A percentile compares a stretch with the other conserved stretches of the same genome.
These are phyloP conservation scores for Punctoribates punctum DNA, from an alignment of 2,888 invertebrate genomes.

Conservation along the genomic window DNA sequence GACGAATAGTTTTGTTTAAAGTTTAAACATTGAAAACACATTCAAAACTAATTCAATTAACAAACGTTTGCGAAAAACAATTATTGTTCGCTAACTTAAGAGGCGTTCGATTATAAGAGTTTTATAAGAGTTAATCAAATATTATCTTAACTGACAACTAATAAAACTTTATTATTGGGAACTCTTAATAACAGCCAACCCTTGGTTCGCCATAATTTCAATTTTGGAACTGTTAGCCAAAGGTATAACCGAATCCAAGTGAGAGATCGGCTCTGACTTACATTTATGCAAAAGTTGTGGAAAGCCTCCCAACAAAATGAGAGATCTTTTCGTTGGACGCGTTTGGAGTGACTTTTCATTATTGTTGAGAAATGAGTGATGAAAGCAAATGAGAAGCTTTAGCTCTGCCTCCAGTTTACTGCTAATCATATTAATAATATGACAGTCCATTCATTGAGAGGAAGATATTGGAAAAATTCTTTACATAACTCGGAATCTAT, in stretches of 20 bases:
- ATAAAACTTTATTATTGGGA: not conserved
- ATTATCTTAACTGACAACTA: not conserved
- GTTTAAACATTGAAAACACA: not conserved
- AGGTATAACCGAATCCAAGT: not conserved
- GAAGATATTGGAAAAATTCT: slow-evolving; percentile 27
- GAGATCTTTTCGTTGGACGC: not conserved
- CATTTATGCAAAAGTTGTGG: not conserved
- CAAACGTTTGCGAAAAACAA: not conserved
- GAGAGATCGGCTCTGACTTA: not conserved
- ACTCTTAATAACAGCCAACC: not conserved
- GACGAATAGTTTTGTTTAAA: not conserved
- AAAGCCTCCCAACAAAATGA: not conserved
- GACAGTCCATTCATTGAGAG: slow-evolving; percentile 1
- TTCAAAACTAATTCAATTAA: not conserved
- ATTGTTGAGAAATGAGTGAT: slow-evolving; percentile 14
- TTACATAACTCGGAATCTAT: not conserved
- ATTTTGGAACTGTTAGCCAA: not conserved
- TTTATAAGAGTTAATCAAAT: not conserved
- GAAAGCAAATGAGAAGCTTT: slow-evolving; percentile 17
- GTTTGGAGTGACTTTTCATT: slow-evolving; percentile 22
- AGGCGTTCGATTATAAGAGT: too few species aligned
- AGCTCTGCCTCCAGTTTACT: not conserved
- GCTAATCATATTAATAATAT: slow-evolving; percentile 34
- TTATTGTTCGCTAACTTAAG: not conserved
- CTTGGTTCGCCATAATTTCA: not conserved